Percentiles rank a stretch among this genome's conserved stretches.
phyloP scores from a whole-genome alignment of 2,888 invertebrate genomes.

The Philopedon plagiatum region DNA sequence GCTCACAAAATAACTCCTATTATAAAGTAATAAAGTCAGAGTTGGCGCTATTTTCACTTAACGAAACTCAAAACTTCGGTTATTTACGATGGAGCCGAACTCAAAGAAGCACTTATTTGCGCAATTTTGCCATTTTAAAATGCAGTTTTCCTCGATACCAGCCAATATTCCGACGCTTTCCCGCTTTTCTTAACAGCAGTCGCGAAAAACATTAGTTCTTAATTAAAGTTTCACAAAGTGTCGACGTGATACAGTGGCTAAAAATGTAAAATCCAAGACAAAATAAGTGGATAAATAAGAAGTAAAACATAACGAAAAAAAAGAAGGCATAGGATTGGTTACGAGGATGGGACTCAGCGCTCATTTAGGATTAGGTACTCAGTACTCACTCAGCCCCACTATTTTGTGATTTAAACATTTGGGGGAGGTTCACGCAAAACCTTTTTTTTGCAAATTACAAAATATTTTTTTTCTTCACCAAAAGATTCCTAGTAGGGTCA shows the following conservation, averaged over 20 bases:
- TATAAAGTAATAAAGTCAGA: constrained; percentile 43
- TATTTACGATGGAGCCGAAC: constrained; percentile 37
- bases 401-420: no score
- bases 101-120: constrained; percentile 27
- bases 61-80: constrained; percentile 42
- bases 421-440: no score
- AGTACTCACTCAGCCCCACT: no score
- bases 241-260: constrained; percentile 15
- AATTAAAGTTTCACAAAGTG: constrained; percentile 40
- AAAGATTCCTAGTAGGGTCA: no score
- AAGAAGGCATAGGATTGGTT: no score
- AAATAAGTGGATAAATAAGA: not conserved
- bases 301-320: not conserved
- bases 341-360: no score
- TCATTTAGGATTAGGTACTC: no score
- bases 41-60: constrained; percentile 39
- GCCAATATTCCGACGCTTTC: constrained; percentile 33
- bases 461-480: no score
- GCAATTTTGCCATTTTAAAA: constrained; percentile 41
- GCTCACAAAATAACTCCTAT: constrained; percentile 25
- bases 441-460: no score
- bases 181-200: constrained; percentile 40
- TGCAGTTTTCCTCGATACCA: constrained; percentile 37
- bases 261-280: not conserved
- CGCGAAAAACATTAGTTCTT: constrained; percentile 42